phyloP scores from a whole-genome alignment of 2,113 vertebrate genomes.

The Urocitellus parryii region DNA sequence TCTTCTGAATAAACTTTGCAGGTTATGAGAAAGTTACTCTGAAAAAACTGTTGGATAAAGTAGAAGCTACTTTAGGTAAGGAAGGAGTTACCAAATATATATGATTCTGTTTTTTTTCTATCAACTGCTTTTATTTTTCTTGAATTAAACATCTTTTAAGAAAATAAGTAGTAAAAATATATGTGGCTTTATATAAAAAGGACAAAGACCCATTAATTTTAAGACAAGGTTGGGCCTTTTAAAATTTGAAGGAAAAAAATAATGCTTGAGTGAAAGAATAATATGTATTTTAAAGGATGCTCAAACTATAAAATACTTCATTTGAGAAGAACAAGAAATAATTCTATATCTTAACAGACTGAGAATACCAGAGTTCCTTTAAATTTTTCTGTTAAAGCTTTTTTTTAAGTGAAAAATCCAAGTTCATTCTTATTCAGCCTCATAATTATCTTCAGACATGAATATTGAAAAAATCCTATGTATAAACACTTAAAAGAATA shows the following conservation, averaged over 20 bases:
- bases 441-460: slow-evolving; percentile 45
- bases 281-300: slow-evolving; percentile 40
- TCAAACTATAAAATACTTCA: slow-evolving; percentile 45
- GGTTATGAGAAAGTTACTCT: background rate
- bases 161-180: slow-evolving; percentile 13
- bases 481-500: background rate
- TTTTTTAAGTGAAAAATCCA: slow-evolving; percentile 42
- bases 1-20: slow-evolving; percentile 18
- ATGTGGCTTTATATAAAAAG: background rate
- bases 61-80: slow-evolving; percentile 50
- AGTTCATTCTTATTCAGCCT: slow-evolving; percentile 36
- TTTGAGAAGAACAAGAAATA: background rate
- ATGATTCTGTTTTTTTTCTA: background rate
- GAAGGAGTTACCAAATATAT: background rate
- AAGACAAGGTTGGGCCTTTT: background rate
- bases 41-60: slow-evolving; percentile 34
- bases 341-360: background rate
- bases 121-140: slow-evolving; percentile 41
- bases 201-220: slow-evolving; percentile 6
- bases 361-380: slow-evolving; percentile 32
- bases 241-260: background rate
- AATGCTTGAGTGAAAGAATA: background rate
- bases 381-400: slow-evolving; percentile 53
- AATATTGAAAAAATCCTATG: slow-evolving; percentile 41
- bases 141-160: slow-evolving; percentile 10